These are phyloP conservation scores for Thera obeliscata DNA, from an alignment of 2,888 invertebrate genomes.

Conservation along the genomic window DNA sequence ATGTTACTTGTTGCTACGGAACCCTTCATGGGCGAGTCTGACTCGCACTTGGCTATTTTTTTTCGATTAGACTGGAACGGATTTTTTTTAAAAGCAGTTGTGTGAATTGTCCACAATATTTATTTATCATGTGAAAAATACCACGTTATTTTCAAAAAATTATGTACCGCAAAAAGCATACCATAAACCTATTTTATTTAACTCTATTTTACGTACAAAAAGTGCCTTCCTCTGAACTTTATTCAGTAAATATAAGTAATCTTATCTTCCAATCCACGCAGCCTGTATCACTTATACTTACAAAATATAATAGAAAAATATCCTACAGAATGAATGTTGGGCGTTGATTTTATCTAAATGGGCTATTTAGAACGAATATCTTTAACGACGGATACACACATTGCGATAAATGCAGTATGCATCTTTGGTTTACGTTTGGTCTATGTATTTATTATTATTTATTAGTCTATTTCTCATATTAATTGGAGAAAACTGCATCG, in stretches of 20 bases:
- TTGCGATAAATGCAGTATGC: conserved; percentile 1
- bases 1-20: too few species aligned
- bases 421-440: not conserved
- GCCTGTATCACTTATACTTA: conserved; percentile 13
- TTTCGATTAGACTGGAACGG: too few species aligned
- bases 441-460: too few species aligned
- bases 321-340: conserved; percentile 9
- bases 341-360: conserved; percentile 24
- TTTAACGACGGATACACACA: conserved; percentile 16
- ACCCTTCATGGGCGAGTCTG: too few species aligned
- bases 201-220: not conserved
- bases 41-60: too few species aligned
- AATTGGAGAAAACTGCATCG: too few species aligned
- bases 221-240: not conserved
- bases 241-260: conserved; percentile 8
- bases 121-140: too few species aligned
- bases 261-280: conserved; percentile 8
- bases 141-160: too few species aligned
- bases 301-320: conserved; percentile 24
- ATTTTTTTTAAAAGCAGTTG: too few species aligned
- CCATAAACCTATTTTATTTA: not conserved
- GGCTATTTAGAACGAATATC: conserved; percentile 18
- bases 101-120: too few species aligned
- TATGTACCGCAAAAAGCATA: too few species aligned
- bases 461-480: too few species aligned